A percentile compares a stretch with the other conserved stretches of the same genome.
Conservation (phyloP, 2,113 vertebrate genomes). For the Lates calcarifer region DNA sequence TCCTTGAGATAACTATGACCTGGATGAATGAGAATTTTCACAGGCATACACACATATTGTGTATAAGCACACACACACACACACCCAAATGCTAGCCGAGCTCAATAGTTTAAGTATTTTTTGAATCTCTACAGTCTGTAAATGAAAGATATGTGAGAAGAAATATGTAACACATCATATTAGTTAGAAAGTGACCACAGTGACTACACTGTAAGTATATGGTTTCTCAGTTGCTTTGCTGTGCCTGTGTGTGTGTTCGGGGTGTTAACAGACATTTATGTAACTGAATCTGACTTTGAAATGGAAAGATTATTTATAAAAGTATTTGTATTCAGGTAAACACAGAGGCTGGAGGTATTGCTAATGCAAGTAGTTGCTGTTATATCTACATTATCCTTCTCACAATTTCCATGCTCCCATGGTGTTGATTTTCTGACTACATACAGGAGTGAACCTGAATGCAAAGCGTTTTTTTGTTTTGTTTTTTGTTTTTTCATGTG, state of each 20-base stretch:
- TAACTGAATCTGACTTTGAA: neutral
- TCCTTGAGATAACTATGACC: too few species aligned
- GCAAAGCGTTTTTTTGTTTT: too few species aligned
- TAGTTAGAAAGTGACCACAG: neutral
- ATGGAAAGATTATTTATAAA: constrained; percentile 3
- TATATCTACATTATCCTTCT: neutral
- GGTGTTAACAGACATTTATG: neutral
- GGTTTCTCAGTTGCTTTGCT: neutral
- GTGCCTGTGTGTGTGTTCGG: neutral
- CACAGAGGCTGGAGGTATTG: neutral
- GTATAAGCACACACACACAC: neutral
- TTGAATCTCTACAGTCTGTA: neutral
- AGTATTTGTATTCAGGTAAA: constrained; percentile 3
- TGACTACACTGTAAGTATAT: neutral
- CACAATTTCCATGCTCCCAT: neutral
- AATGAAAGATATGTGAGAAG: neutral
- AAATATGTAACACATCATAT: neutral
- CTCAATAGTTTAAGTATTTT: neutral
- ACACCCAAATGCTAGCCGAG: neutral
- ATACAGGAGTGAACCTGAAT: neutral
- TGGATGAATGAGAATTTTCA: too few species aligned
- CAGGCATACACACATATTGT: too few species aligned
- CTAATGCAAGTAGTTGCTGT: constrained; percentile 3
- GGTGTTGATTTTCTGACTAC: neutral
- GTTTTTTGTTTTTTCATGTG: neutral